A percentile compares a stretch with the other conserved stretches of the same genome.
These are phyloP conservation scores for Gadopsis bispinosus DNA, from an alignment of 2,797 vertebrate species.

Conservation along the genomic window DNA sequence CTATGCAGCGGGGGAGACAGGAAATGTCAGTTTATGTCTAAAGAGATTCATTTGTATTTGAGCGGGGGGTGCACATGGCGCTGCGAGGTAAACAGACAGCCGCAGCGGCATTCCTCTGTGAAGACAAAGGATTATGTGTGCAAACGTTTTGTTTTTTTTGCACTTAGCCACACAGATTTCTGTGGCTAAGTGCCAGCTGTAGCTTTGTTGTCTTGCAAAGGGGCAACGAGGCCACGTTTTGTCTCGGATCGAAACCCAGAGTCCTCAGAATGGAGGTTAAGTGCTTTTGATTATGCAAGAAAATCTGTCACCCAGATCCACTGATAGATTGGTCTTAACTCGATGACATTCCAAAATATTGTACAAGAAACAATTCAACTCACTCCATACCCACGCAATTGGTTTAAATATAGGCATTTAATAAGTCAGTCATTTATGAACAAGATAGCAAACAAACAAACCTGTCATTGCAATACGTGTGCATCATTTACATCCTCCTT, in stretches of 20 bases:
- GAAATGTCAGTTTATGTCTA: conserved; percentile 25
- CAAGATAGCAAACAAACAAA: conserved; percentile 56
- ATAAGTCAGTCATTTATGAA: conserved; percentile 59
- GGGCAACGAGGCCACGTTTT: conserved; percentile 36
- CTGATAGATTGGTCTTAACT: conserved; percentile 44
- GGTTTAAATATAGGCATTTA: conserved; percentile 75
- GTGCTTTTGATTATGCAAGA: conserved; percentile 54
- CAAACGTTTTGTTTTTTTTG: too few species aligned
- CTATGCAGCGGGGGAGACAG: background rate
- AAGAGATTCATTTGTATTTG: conserved; percentile 29
- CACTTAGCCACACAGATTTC: background rate
- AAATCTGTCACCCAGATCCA: conserved; percentile 31
- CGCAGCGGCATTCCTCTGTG: conserved; percentile 2
- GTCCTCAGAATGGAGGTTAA: conserved; percentile 48
- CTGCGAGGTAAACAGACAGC: conserved; percentile 7
- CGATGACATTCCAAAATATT: conserved; percentile 10
- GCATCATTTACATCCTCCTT: conserved; percentile 44
- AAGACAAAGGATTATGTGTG: too few species aligned
- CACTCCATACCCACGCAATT: conserved; percentile 14
- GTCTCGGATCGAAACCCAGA: conserved; percentile 26
- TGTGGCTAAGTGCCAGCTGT: conserved; percentile 33
- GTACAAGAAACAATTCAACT: conserved; percentile 17
- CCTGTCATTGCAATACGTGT: conserved; percentile 34
- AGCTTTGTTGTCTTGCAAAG: conserved; percentile 32
- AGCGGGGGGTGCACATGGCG: background rate